Evolutionary conservation across 2,113 vertebrate species (phyloP).

Genomic region (Pogonocichla stellata): DNA sequence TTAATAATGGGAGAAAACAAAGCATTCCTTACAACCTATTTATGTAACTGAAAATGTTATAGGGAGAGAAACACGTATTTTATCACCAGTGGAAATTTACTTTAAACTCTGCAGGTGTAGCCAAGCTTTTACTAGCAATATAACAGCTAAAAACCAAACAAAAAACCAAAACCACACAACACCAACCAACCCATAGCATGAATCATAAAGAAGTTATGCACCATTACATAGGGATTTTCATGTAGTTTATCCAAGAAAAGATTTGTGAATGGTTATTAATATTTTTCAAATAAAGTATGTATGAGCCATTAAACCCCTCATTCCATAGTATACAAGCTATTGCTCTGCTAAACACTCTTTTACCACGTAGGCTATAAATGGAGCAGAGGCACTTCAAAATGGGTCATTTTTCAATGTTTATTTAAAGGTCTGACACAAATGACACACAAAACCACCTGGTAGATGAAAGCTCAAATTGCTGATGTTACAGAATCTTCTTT

Average conservation of each 20-base stretch:
- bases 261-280: conserved; percentile 74
- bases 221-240: conserved; percentile 72
- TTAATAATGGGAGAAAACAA: conserved; percentile 65
- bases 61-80: conserved; percentile 60
- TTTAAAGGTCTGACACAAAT: conserved; percentile 50
- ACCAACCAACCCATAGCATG: background rate
- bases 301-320: conserved; percentile 76
- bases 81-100: conserved; percentile 69
- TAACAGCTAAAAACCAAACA: conserved; percentile 32
- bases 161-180: background rate
- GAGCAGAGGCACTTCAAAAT: conserved; percentile 33
- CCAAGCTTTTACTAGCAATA: conserved; percentile 46
- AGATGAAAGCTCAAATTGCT: background rate
- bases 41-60: conserved; percentile 58
- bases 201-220: conserved; percentile 74
- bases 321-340: conserved; percentile 60
- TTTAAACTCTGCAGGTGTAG: conserved; percentile 63
- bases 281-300: conserved; percentile 76
- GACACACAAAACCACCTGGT: background rate
- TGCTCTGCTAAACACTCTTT: conserved; percentile 60
- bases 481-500: background rate
- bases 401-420: conserved; percentile 40
- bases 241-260: conserved; percentile 72
- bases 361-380: conserved; percentile 55
- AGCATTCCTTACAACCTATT: conserved; percentile 53